Base-by-base conservation (phyloP, 2,888 invertebrate genomes). In the Brachyptera putata region DNA sequence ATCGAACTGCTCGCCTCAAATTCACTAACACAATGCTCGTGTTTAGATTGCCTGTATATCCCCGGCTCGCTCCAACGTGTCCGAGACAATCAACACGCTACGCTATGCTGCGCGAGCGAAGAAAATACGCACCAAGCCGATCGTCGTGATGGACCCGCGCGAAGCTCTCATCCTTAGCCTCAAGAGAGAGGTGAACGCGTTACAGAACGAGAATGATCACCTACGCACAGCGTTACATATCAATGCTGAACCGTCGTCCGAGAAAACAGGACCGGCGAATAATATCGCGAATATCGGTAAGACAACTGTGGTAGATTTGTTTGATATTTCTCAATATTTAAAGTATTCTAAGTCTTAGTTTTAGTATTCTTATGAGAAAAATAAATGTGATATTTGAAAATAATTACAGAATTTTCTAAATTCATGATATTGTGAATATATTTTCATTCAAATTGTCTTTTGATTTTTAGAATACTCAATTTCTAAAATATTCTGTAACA, bases 101-200 rank as follows among this genome's bases (percentile, higher is more conserved):
- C 81, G 96, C 18, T 96, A 96, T 77, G 95, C 95, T 0, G 87
- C 93, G 0, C 78, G 95, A 67, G 94, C 95, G 0, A 95, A 95
- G 77, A 89, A 88, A 72, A 96, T 96, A 65, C 86, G 89, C 68
- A 91, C 93, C 0, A 95, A 94, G 71, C 96, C 96, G 0, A 86
- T 95, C 16, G 87, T 96, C 24, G 88, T 94, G 74, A 95, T 96
- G 93, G 95, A 96, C 73, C 94, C 95, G 0, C 79, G 95, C 64
- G 96, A 96, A 72, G 91, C 94, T 2, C 77, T 95, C 13, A 95
- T 96, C 64, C 73, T 95, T 41, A 92, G 89, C 68, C 74, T 96
- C 64, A 94, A 94, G 74, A 79, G 92, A 41, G 95, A 95, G 76
- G 87, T 95, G 7, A 86, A 85, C 61, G 86, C 88, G 0, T 77